phyloP scores from a whole-genome alignment of 2,888 invertebrate genomes.

The Coleophora deauratella region DNA sequence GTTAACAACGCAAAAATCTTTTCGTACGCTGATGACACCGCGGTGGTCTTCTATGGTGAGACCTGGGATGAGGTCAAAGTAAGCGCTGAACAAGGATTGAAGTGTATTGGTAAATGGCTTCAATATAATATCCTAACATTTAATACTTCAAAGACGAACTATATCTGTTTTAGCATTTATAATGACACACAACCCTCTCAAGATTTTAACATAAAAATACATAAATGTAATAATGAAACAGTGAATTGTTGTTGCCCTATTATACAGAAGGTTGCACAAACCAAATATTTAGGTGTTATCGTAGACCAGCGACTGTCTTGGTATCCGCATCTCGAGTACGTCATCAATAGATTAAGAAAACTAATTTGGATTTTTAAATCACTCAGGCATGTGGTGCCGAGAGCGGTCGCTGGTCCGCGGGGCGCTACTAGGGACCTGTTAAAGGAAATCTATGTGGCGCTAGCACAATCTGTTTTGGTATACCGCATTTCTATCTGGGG shows the following conservation, averaged over 20 bases:
- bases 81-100: background rate
- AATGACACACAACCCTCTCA: no score
- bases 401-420: background rate
- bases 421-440: background rate
- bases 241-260: conserved; percentile 1
- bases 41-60: no score
- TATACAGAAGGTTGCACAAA: conserved; percentile 2
- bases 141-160: no score
- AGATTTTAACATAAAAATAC: background rate
- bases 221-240: background rate
- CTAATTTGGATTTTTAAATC: conserved; percentile 9
- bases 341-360: conserved; percentile 5
- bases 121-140: no score
- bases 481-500: background rate
- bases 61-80: background rate
- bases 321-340: conserved; percentile 6
- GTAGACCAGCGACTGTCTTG: conserved; percentile 8
- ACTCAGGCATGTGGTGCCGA: conserved; percentile 7
- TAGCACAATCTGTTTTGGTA: background rate
- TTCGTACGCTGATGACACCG: background rate
- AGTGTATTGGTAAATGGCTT: no score
- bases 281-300: conserved; percentile 9
- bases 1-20: background rate
- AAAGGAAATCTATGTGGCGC: background rate
- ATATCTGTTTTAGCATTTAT: no score